These are phyloP conservation scores for Adelosebastes latens DNA, from an alignment of 2,797 vertebrate species.

Conservation along the genomic window DNA sequence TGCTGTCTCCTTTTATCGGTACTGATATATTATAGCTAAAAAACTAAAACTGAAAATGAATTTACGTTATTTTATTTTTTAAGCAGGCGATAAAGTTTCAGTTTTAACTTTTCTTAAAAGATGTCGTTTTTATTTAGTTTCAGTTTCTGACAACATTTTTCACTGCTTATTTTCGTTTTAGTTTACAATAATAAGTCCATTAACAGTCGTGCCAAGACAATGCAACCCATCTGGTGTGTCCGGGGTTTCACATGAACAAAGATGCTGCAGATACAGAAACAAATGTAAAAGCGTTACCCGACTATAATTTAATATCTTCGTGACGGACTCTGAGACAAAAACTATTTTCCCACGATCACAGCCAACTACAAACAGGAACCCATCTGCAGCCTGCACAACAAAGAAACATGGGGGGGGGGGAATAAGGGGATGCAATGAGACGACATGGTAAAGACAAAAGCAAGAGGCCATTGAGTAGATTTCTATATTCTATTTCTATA, in stretches of 20 bases:
- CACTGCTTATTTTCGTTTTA: too few relatives aligned
- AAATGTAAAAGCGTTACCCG: constrained; percentile 83
- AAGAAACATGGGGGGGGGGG: constrained; percentile 28
- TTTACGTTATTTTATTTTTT: too few relatives aligned
- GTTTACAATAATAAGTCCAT: background rate
- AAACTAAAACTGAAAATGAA: too few relatives aligned
- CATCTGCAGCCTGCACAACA: constrained; percentile 90
- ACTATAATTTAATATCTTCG: constrained; percentile 92
- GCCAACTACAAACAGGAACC: constrained; percentile 96
- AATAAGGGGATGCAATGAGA: constrained; percentile 22
- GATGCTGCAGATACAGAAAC: constrained; percentile 35
- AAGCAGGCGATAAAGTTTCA: too few relatives aligned
- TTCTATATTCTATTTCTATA: background rate
- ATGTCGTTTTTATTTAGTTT: too few relatives aligned
- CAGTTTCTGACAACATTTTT: too few relatives aligned
- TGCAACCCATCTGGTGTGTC: constrained; percentile 39
- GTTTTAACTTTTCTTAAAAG: too few relatives aligned
- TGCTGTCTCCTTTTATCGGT: too few relatives aligned
- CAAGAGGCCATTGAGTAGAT: constrained; percentile 7
- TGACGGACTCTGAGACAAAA: constrained; percentile 95
- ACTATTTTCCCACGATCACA: constrained; percentile 96
- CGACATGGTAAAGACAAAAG: constrained; percentile 34
- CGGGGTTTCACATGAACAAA: constrained; percentile 33
- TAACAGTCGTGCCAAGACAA: background rate
- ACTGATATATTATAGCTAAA: too few relatives aligned